Conservation (phyloP, 2,113 vertebrate genomes). For the Xyrauchen texanus region DNA sequence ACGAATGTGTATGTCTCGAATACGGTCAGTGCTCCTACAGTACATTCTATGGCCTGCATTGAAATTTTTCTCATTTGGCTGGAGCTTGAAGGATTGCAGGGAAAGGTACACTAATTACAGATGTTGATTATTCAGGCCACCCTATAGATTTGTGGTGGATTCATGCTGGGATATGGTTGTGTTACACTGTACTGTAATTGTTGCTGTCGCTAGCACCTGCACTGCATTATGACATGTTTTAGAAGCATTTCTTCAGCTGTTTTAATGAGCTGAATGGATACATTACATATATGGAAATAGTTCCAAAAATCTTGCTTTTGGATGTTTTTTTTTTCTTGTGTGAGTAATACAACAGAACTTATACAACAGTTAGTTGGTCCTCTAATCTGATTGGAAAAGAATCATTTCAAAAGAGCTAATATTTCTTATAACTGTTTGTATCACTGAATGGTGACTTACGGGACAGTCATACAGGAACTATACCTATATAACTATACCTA, state of each 20-base stretch:
- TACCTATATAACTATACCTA: too few species aligned
- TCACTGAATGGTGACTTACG: too few species aligned
- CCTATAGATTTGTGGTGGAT: conserved; percentile 24
- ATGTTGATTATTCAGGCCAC: conserved; percentile 29
- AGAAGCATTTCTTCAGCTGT: conserved; percentile 35
- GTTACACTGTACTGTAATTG: conserved; percentile 18
- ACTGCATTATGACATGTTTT: conserved; percentile 31
- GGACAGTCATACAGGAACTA: too few species aligned
- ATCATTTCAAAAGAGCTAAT: too few species aligned
- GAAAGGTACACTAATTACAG: conserved; percentile 23
- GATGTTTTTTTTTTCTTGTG: conserved; percentile 21
- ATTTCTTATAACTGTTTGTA: too few species aligned
- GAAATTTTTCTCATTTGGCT: background rate
- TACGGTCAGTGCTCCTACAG: background rate
- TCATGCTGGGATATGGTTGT: background rate
- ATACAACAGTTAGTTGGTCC: too few species aligned
- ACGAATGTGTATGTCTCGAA: conserved; percentile 23
- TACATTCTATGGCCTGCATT: background rate
- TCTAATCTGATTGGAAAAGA: too few species aligned
- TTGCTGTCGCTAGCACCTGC: conserved; percentile 31
- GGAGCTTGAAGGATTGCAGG: background rate
- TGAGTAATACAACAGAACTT: background rate
- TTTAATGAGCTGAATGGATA: conserved; percentile 39
- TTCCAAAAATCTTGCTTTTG: conserved; percentile 16
- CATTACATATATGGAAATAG: conserved; percentile 17